phyloP scores from a whole-genome alignment of 2,797 vertebrate species.

The Odontamblyopus rebecca region DNA sequence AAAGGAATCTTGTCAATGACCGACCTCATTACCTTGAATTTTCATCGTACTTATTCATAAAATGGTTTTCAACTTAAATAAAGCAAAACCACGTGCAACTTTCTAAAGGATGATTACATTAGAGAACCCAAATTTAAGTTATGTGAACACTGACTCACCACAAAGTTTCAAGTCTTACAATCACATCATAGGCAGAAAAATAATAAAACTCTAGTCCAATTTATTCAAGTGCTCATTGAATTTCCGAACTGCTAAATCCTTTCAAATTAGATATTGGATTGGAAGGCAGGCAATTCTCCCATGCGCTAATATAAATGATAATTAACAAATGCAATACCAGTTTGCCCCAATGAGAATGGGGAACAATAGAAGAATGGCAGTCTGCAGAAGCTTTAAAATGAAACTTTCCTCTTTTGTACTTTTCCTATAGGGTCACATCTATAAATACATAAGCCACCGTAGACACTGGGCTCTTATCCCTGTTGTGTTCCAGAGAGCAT shows the following conservation, averaged over 20 bases:
- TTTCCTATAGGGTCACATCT: neutral
- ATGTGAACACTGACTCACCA: neutral
- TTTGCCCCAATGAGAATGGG: neutral
- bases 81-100: neutral
- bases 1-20: neutral
- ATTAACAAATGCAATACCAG: constrained; percentile 6
- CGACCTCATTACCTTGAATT: neutral
- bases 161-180: neutral
- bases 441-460: neutral
- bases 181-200: neutral
- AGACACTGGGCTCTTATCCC: neutral
- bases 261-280: constrained; percentile 7
- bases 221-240: constrained; percentile 1
- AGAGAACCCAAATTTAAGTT: neutral
- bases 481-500: neutral
- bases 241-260: constrained; percentile 3
- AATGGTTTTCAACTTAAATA: neutral
- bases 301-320: constrained; percentile 12
- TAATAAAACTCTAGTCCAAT: constrained; percentile 1
- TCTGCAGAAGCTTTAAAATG: neutral
- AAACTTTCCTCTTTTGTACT: neutral
- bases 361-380: constrained; percentile 1
- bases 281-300: neutral
- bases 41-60: neutral
- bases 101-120: neutral